Base-by-base conservation (phyloP, 2,888 invertebrate species). In the Ennomos quercinarius region DNA sequence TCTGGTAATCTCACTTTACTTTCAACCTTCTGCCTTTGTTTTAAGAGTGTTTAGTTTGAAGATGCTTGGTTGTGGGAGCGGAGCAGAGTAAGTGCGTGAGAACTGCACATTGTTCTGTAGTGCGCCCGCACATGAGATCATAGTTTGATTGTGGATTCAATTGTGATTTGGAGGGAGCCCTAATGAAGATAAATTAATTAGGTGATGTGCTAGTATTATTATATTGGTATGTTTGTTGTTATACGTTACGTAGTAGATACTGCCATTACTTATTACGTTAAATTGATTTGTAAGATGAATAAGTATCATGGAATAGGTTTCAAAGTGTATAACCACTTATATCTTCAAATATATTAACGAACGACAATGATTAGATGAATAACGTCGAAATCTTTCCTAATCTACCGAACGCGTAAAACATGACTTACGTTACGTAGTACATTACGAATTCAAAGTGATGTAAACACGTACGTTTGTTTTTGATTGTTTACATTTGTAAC, bases 11-110 rank as follows among this genome's bases (percentile, higher is more conserved):
- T 34, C 37, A 45, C 11, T 37, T 44, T 9, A 63, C 4, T 45
- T 56, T 63, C 48, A 42, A 60, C 57, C 52, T 57, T 63, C 38
- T 48, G 1, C 11, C 17, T 10, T 48, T 38, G 10, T 4, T 13
- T 43, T 55, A 60, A 51, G 51, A 11, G 51, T 51, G 37, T 53
- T 12, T 39, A 46, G 44, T 65, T 64, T 64, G 44, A 60, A 52
- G 76, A 73, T 80, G 78, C 76, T 74, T 78, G 80, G 76, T 76
- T 87, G 87, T 89, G 89, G 86, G 88, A 89, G 80, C 82, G 76
- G 65, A 89, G 80, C 82, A 76, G 65, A 63, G 76, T 67, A 70
- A 70, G 76, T 71, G 77, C 90, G 90, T 90, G 90, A 86, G 90
- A 90, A 90, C 81, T 71, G 69, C 64, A 75, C 80, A 83, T 87